Evolutionary conservation across 2,888 invertebrate genomes (phyloP).

Genomic region (Eulithis testata): DNA sequence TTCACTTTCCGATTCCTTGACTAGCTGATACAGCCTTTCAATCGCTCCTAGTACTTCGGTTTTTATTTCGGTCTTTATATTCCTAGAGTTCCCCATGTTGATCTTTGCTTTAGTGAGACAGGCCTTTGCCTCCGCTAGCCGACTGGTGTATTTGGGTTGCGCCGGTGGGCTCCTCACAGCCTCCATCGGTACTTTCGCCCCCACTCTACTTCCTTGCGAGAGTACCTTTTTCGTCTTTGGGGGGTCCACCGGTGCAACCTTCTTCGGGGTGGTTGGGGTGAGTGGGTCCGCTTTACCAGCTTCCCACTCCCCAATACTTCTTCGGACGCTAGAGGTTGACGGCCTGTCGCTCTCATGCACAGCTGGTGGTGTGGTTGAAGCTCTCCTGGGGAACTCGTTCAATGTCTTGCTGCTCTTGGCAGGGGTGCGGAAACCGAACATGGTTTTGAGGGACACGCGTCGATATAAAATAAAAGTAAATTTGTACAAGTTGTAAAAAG

Average conservation of each 20-base stretch:
- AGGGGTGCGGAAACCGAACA: no score
- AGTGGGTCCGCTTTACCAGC: background rate
- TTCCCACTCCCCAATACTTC: background rate
- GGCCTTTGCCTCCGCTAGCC: background rate
- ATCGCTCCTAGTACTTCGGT: background rate
- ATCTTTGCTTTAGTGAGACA: background rate
- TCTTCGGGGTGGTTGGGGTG: no score
- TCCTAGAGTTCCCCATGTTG: background rate
- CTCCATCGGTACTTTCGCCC: background rate
- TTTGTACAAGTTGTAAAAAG: no score
- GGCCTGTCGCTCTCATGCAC: no score
- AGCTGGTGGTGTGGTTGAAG: no score
- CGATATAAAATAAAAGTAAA: no score
- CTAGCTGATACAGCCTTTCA: background rate
- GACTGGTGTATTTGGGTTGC: background rate
- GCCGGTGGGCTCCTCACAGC: background rate
- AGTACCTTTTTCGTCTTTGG: background rate
- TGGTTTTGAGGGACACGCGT: no score
- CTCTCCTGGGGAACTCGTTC: no score
- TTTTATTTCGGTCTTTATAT: background rate
- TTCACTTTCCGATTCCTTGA: background rate
- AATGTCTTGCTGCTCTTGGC: no score
- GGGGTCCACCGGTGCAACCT: no score
- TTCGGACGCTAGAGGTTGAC: background rate
- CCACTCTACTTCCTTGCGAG: no score